Evolutionary conservation across 2,113 vertebrate species (phyloP).

Genomic region (Porphyrio hochstetteri): DNA sequence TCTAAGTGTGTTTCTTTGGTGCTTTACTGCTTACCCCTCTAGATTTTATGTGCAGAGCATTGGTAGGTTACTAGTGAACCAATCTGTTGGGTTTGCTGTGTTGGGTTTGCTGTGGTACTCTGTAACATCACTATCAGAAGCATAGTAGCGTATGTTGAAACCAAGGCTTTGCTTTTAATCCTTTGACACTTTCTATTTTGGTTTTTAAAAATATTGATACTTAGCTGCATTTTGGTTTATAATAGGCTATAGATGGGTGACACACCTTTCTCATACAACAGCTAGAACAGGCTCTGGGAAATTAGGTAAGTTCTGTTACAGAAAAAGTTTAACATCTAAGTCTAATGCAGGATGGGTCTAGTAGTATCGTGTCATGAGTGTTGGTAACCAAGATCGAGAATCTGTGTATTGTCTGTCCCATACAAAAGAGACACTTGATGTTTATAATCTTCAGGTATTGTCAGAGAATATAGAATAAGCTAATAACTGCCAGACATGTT

Average conservation of each 20-base stretch:
- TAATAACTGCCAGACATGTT: not conserved
- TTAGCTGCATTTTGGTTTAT: not conserved
- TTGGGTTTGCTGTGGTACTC: not conserved
- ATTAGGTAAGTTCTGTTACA: not conserved
- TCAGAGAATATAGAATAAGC: not conserved
- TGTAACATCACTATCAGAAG: not conserved
- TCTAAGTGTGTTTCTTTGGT: not conserved
- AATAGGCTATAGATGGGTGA: not conserved
- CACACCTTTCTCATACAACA: rapidly evolving
- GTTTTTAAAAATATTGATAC: not conserved
- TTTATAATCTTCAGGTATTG: not conserved
- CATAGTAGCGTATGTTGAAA: not conserved
- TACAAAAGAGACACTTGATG: not conserved
- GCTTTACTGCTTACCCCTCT: not conserved
- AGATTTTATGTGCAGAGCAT: not conserved
- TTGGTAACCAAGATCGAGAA: not conserved
- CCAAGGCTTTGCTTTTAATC: not conserved
- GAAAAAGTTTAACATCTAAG: not conserved
- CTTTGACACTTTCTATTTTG: not conserved
- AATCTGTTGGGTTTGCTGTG: not conserved
- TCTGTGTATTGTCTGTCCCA: not conserved
- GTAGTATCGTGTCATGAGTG: not conserved
- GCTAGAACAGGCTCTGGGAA: not conserved
- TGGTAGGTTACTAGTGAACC: not conserved
- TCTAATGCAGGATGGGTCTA: not conserved